These are phyloP conservation scores for Glaucidium brasilianum DNA, from an alignment of 2,113 vertebrate genomes.

Conservation along the genomic window DNA sequence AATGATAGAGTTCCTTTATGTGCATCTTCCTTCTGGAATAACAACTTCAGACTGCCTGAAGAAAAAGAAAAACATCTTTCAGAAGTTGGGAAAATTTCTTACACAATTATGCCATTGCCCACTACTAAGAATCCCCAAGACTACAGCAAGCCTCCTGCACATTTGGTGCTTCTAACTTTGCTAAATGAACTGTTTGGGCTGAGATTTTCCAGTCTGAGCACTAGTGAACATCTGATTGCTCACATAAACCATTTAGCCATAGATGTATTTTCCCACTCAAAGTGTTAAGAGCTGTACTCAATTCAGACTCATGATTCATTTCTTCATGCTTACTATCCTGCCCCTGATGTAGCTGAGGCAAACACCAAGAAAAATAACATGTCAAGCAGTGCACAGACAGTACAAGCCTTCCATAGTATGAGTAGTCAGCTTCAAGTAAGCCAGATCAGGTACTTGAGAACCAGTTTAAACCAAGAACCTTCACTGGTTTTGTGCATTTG, in stretches of 20 bases:
- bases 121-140: neutral
- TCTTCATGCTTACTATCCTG: neutral
- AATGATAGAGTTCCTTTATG: neutral
- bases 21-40: neutral
- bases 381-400: fast-evolving
- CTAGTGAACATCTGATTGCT: neutral
- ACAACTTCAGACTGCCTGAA: neutral
- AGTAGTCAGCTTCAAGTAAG: neutral
- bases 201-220: neutral
- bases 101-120: neutral
- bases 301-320: neutral
- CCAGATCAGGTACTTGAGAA: neutral
- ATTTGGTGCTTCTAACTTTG: neutral
- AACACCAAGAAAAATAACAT: neutral
- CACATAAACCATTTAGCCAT: neutral
- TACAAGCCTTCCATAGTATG: neutral
- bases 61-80: neutral
- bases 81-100: neutral
- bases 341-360: neutral
- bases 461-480: neutral
- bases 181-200: neutral
- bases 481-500: neutral
- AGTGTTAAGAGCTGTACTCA: neutral
- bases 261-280: neutral
- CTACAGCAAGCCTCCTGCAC: neutral